Base-by-base conservation (phyloP, 1,140 invertebrate species). In the Hycleus phaleratus region DNA sequence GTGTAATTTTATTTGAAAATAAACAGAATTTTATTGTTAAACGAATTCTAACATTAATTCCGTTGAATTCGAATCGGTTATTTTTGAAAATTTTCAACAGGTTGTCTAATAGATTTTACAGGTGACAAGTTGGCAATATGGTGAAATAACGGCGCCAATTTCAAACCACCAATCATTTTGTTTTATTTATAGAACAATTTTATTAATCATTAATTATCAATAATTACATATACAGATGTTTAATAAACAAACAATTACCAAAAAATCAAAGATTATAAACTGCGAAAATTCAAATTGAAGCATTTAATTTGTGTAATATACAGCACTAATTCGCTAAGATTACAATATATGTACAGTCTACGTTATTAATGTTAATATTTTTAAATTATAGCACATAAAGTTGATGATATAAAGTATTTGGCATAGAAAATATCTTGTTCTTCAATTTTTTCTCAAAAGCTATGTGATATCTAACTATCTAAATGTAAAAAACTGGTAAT, bases 351-450 rank as follows among this genome's bases (percentile, higher is more conserved):
- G 12, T 53, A 53, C 51, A 53, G 51, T 18, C 51, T 53, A 53
- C 51, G 9, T 46, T 44, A 25, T n/a, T 39, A 43, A 26, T 53
- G 26, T 53, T 53, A 32, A 5, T 32, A 32, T 32, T 32, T 32
- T 5, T 32, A 5, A 53, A 45, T 38, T 55, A 55, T 55, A 55
- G 52, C 52, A 55, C 52, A 55, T 55, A 55, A 42, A 46, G 44
- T 55, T 55, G 39, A 55, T 55, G 18, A 32, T 32, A 32, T 32
- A 55, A 46, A 46, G 39, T 55, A 46, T 55, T 55, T 55, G 52
- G 52, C 52, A 55, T 55, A 55, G 45, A 55, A 55, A 55, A 55
- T 55, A 55, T 46, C 45, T 46, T 54, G 38, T 54, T 18, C 43
- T 54, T 54, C 46, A 46, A 55, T 32, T 32, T 32, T 3, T 32